Conservation (phyloP, 2,888 invertebrate species). For the Odontomyia ornata region DNA sequence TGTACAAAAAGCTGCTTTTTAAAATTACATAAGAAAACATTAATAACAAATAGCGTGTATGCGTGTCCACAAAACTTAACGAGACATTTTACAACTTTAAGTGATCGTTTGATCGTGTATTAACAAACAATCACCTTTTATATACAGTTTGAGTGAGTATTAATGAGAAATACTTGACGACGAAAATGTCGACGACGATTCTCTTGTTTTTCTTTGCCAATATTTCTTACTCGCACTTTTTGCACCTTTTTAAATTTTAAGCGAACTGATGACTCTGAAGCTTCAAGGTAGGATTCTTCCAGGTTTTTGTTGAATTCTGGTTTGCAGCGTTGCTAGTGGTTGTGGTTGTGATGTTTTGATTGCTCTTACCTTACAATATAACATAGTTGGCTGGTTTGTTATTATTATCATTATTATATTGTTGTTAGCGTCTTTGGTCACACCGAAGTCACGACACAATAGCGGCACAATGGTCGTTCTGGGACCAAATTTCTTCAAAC, state of each 20-base stretch:
- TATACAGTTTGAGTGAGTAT: too few relatives aligned
- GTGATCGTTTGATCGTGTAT: constrained; percentile 39
- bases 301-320: background rate
- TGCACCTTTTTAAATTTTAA: background rate
- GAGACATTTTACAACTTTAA: constrained; percentile 44
- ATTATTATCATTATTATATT: background rate
- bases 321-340: background rate
- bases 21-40: constrained; percentile 18
- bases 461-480: constrained; percentile 15
- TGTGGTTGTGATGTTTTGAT: background rate
- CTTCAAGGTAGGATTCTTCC: background rate
- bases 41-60: background rate
- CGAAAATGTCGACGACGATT: constrained; percentile 5
- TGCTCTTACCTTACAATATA: background rate
- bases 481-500: background rate
- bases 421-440: constrained; percentile 31
- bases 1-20: background rate
- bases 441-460: constrained; percentile 34
- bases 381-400: background rate
- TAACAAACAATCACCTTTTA: constrained; percentile 38
- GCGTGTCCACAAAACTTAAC: constrained; percentile 32
- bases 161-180: too few relatives aligned
- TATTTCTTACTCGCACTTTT: background rate
- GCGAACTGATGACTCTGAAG: too few relatives aligned
- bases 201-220: constrained; percentile 6